Base-by-base conservation (phyloP, 2,797 vertebrate species). In the Hipposideros larvatus region DNA sequence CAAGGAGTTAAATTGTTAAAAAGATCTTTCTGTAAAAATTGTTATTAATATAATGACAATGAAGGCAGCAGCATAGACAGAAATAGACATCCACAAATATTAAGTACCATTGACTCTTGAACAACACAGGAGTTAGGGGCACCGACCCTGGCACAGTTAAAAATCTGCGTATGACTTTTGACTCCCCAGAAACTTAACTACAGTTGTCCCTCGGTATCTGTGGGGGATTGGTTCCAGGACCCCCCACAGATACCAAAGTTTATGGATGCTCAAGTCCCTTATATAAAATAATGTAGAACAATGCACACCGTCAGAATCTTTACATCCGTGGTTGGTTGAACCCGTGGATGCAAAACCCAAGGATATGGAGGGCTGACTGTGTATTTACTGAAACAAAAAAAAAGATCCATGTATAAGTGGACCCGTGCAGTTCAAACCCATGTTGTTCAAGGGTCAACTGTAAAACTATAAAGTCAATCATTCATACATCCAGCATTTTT, bases 1-100 rank as follows among this genome's bases (percentile, higher is more conserved):
- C n/a, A 83, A 79, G 57, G 65, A n/a, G 46, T 88, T 87, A 37
- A 85, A 83, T 93, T 85, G 65, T 89, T 92, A 34, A 89, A 86
- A 94, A 59, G 16, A 18, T 71, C 71, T 82, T 88, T 77, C 73
- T 57, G n/a, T 73, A 65, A 78, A 82, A 95, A 55, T 22, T 21
- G 19, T 78, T 61, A 75, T 90, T 90, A 63, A 80, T 85, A 48
- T 19, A 22, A 28, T 43, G 82, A 61, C 48, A 28, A 7, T 2
- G 34, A 88, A 71, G 48, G 21, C 41, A 37, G 68, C 55, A 5
- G 13, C 63, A 16, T 1, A 59, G 95, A 84, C 63, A 75, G 66
- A 63, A 87, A 75, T 2, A 46, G 59, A 80, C 70, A 55, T 13
- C 74, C 66, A 66, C n/a, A 90, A 68, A 74, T 78, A 68, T 63